Base-by-base conservation (phyloP, 2,113 vertebrate genomes). In the Hipposideros armiger region DNA sequence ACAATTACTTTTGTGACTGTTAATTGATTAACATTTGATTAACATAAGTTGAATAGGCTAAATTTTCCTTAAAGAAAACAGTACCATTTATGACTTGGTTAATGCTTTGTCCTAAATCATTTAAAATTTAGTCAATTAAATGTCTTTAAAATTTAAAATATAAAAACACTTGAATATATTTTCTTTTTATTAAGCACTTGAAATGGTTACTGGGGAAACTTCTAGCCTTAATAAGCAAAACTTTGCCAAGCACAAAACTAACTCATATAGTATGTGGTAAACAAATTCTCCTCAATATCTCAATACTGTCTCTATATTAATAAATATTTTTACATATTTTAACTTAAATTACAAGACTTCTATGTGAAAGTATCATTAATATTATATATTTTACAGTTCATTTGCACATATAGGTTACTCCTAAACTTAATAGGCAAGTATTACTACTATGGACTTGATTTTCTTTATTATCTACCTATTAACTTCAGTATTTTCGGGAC, bases 171-270 rank as follows among this genome's bases (percentile, higher is more conserved):
- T 69, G 4, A 62, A 17, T 83, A 7, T 66, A 56, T 66, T 66
- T 93, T 87, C 22, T 81, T 81, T 77, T 72, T 83, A 84, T 84
- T 69, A 90, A 90, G 11, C 5, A 84, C 14, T 77, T 90, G 32
- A 67, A 77, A 70, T 42, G 50, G 11, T 26, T 70, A 42, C 20
- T 40, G 50, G 14, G 20, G n/a, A 40, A 78, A 77, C 24, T 24
- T 90, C 26, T 69, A 77, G 26, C 26, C 13, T 66, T 40, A 90
- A 58, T 7, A 94, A 73, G 19, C 24, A 69, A 84, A 94, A 84
- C 7, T 32, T 69, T 69, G 60, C 45, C 28, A 88, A 20, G n/a
- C 28, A 72, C 14, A 81, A 81, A 64, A 52, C 19, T 54, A 47
- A 72, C 20, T 30, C 20, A 94, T 56, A 17, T 60, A 88, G 15